Base-by-base conservation (phyloP, 2,888 invertebrate species). In the Synanthedon formicaeformis region DNA sequence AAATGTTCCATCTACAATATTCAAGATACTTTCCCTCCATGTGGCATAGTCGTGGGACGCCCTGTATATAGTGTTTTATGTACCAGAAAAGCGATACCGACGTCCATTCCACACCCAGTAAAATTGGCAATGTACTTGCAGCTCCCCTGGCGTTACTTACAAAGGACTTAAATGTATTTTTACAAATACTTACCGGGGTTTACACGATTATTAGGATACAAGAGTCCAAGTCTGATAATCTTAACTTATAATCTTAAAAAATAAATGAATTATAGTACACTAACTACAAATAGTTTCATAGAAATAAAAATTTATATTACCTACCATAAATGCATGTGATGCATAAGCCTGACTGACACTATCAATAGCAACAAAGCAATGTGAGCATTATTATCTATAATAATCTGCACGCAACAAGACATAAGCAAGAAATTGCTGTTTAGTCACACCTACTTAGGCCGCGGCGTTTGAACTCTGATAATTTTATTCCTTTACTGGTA, bases 371-470 rank as follows among this genome's bases (percentile, higher is more conserved):
- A 45, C 13, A 34, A 34, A n/a, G 5, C 14, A 45, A 45, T 14
- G 34, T 34, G 14, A 14, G 45, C 45, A 12, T 45, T 45, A 45
- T 45, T 45, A 45, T 45, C 45, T 45, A 45, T 45, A 34, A 45
- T 45, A 49, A 49, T 49, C 49, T 49, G 57, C 55, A 54, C 54
- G 54, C 56, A 18, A 45, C 48, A 48, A 55, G 52, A 53, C 51
- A 57, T 55, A 56, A 52, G 13, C 58, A 40, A 61, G 60, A 58
- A 63, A 61, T 60, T 52, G 55, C 50, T 52, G 57, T 62, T 65
- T 61, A 66, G 66, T 64, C 61, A 67, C 64, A 63, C 59, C 57
- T 61, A 54, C 61, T 67, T 65, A 66, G 53, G 52, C 12, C 16
- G 16, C 50, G 49, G 40, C 51, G 52, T 51, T 50, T 50, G 53